phyloP scores from a whole-genome alignment of 2,113 vertebrate genomes.

The Sigmodon hispidus region DNA sequence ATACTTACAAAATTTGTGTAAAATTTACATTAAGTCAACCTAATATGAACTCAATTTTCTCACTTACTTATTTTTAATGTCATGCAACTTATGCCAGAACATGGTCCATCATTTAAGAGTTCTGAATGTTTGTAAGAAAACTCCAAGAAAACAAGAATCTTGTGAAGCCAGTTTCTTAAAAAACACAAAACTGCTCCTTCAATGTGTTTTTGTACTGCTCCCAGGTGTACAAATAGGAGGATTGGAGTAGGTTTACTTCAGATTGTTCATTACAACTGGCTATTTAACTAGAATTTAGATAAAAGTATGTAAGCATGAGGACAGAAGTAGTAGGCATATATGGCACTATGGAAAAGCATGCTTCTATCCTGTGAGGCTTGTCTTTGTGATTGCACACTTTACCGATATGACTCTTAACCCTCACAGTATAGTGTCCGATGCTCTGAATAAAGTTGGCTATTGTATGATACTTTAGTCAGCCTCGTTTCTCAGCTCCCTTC shows the following conservation, averaged over 20 bases:
- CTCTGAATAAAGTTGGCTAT: background rate
- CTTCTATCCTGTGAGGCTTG: background rate
- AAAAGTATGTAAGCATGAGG: too few relatives aligned
- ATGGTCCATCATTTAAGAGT: background rate
- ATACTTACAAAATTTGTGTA: background rate
- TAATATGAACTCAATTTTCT: background rate
- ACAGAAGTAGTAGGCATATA: background rate
- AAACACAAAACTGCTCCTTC: background rate
- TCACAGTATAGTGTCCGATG: background rate
- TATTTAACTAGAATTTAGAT: too few relatives aligned
- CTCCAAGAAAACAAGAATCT: background rate
- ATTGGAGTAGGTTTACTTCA: background rate
- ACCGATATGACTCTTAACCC: background rate
- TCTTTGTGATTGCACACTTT: background rate
- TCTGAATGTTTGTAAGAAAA: background rate
- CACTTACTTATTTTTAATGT: background rate
- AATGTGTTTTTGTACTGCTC: background rate
- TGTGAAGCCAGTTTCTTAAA: background rate
- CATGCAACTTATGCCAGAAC: background rate
- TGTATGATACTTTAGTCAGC: background rate
- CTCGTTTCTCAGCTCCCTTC: background rate
- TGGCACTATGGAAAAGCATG: background rate
- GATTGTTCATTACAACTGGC: background rate
- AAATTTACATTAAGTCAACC: slow-evolving; percentile 14
- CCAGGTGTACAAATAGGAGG: background rate